phyloP scores from a whole-genome alignment of 2,888 invertebrate genomes.

The Timema podura region DNA sequence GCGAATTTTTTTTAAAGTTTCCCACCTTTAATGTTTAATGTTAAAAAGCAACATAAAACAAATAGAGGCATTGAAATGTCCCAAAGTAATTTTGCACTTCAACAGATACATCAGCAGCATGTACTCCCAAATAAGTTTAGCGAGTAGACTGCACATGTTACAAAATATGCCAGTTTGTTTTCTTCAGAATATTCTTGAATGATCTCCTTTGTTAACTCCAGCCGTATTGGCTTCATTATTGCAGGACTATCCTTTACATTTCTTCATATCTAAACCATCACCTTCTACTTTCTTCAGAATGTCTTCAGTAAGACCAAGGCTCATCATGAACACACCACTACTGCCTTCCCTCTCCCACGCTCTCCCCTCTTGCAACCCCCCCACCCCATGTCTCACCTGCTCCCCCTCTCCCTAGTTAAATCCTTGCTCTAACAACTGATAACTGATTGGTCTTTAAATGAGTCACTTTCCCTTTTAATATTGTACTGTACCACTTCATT shows the following conservation, averaged over 20 bases:
- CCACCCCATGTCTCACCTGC: too few relatives aligned
- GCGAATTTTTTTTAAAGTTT: background rate
- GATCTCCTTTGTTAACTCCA: background rate
- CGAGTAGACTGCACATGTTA: background rate
- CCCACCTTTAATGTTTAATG: too few relatives aligned
- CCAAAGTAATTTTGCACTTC: background rate
- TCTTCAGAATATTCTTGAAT: constrained; percentile 1
- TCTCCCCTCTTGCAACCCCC: too few relatives aligned
- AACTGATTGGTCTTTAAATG: too few relatives aligned
- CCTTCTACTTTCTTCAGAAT: background rate
- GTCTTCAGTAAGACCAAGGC: background rate
- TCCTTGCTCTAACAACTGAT: too few relatives aligned
- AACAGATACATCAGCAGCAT: background rate
- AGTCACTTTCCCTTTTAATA: too few relatives aligned
- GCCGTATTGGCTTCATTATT: background rate
- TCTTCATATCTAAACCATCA: background rate
- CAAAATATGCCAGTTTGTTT: background rate
- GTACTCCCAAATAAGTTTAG: background rate
- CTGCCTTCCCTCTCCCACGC: too few relatives aligned
- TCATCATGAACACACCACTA: too few relatives aligned
- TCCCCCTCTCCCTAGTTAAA: too few relatives aligned
- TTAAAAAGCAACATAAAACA: background rate
- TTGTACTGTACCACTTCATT: too few relatives aligned
- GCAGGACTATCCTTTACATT: background rate
- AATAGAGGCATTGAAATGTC: background rate